These are phyloP conservation scores for Sanderia malayensis DNA, from an alignment of 30 jellyfish, hydroid and myxozoan species.

Conservation along the genomic window DNA sequence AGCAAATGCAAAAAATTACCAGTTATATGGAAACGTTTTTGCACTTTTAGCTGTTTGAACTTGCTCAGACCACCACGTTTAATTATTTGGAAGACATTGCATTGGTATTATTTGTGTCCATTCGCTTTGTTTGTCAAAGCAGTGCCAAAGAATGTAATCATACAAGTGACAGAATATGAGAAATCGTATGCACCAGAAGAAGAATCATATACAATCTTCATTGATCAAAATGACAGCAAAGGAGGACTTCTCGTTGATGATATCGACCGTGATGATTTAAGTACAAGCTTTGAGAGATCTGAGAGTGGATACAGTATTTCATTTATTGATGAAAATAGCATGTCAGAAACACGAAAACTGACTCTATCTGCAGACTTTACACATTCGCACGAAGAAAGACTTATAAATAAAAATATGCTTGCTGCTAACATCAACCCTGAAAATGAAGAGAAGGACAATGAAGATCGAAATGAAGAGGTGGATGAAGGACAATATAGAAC, in stretches of 20 bases:
- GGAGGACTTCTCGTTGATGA: slow-evolving; percentile 14
- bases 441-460: slow-evolving; percentile 15
- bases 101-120: slow-evolving; percentile 53
- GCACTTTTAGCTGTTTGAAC: neutral
- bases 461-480: slow-evolving; percentile 33
- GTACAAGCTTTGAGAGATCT: slow-evolving; percentile 16
- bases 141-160: neutral
- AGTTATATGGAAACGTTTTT: slow-evolving; percentile 16
- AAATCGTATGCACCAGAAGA: neutral
- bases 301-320: slow-evolving; percentile 51
- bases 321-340: slow-evolving; percentile 36
- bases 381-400: slow-evolving; percentile 19
- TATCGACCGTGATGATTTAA: neutral
- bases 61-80: slow-evolving; percentile 13
- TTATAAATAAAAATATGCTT: neutral
- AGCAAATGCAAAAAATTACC: too few relatives aligned
- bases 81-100: neutral
- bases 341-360: slow-evolving; percentile 10
- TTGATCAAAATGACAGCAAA: slow-evolving; percentile 30
- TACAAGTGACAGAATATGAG: slow-evolving; percentile 26
- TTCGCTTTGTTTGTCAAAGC: neutral
- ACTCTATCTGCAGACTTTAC: slow-evolving; percentile 49
- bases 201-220: slow-evolving; percentile 32
- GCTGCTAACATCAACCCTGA: neutral
- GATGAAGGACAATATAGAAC: slow-evolving; percentile 7